Evolutionary conservation across 2,888 invertebrate genomes (phyloP).

Genomic region (Lathronympha strigana): DNA sequence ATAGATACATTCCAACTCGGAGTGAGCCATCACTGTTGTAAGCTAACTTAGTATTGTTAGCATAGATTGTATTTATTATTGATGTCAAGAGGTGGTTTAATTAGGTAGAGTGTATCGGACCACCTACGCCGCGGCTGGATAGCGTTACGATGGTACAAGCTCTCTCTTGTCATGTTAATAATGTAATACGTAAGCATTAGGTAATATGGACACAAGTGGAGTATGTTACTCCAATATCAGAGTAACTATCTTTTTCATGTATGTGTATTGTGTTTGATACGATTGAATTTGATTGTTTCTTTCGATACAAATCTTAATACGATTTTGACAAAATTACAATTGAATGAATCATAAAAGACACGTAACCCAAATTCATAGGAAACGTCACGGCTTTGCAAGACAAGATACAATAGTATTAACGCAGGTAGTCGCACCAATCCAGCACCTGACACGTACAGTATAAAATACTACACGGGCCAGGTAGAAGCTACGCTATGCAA

Average conservation of each 20-base stretch:
- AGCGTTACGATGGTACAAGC: slow-evolving; percentile 46
- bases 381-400: slow-evolving; percentile 12
- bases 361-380: slow-evolving; percentile 18
- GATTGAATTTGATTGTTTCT: slow-evolving; percentile 1
- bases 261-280: not conserved
- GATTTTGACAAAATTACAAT: slow-evolving; percentile 9
- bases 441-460: slow-evolving; percentile 66
- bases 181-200: slow-evolving; percentile 49
- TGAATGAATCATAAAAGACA: slow-evolving; percentile 19
- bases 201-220: slow-evolving; percentile 40
- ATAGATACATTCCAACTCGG: slow-evolving; percentile 43
- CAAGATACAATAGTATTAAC: slow-evolving; percentile 56
- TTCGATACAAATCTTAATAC: slow-evolving; percentile 14
- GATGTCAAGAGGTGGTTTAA: slow-evolving; percentile 43
- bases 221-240: slow-evolving; percentile 22
- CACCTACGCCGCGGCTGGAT: slow-evolving; percentile 49
- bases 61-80: slow-evolving; percentile 35
- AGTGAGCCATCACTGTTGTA: slow-evolving; percentile 44
- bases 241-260: slow-evolving; percentile 28
- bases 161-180: slow-evolving; percentile 49
- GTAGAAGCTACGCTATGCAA: slow-evolving; percentile 18
- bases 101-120: slow-evolving; percentile 47
- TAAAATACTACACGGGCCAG: slow-evolving; percentile 52
- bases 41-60: slow-evolving; percentile 40
- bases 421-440: slow-evolving; percentile 67